Evolutionary conservation across 2,797 vertebrate species (phyloP).

Genomic region (Ataeniobius toweri): DNA sequence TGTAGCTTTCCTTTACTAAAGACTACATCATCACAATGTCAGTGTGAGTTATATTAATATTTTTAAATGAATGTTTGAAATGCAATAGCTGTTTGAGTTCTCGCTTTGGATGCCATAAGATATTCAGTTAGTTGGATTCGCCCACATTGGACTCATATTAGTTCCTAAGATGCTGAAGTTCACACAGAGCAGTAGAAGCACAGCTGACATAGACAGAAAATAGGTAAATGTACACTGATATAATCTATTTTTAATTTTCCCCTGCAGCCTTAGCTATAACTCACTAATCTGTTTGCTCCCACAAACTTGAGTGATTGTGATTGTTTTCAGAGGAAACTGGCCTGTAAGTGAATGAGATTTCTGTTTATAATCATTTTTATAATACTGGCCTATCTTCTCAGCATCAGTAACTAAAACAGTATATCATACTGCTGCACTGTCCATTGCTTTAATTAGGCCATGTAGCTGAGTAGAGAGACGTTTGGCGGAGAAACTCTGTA

Average conservation of each 20-base stretch:
- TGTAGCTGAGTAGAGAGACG: not conserved
- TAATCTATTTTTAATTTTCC: not conserved
- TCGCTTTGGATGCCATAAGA: not conserved
- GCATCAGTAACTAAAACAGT: not conserved
- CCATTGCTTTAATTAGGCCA: slow-evolving; percentile 9
- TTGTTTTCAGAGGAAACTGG: not conserved
- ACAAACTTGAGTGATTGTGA: not conserved
- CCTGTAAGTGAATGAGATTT: not conserved
- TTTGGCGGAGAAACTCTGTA: not conserved
- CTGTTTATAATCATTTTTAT: not conserved
- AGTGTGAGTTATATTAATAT: no score
- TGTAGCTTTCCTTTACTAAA: no score
- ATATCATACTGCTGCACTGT: slow-evolving; percentile 4
- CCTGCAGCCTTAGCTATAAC: not conserved
- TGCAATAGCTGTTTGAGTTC: slow-evolving; percentile 1
- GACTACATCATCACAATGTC: no score
- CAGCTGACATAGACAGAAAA: not conserved
- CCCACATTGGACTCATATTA: not conserved
- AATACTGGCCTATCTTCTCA: not conserved
- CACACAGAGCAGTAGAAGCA: not conserved
- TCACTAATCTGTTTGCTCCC: not conserved
- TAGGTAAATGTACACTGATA: not conserved
- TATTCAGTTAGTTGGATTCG: not conserved
- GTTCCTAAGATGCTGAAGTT: not conserved
- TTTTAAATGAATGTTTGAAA: not conserved